These are phyloP conservation scores for Bombus polaris DNA, from an alignment of 1,140 invertebrate species.

Conservation along the genomic window DNA sequence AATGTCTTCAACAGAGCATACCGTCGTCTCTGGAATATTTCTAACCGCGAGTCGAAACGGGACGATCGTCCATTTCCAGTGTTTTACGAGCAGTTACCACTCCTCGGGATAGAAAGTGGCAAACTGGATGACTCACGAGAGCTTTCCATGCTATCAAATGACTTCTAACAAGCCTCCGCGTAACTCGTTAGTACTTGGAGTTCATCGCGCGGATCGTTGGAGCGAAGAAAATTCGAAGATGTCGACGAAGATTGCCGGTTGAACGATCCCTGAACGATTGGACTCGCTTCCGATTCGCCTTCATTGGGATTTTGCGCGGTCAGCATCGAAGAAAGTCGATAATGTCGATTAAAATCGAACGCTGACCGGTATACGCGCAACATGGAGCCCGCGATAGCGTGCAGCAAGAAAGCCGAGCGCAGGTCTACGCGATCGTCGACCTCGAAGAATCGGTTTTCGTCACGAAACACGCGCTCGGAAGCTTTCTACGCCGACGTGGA, in stretches of 20 bases:
- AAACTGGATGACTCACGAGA: neutral
- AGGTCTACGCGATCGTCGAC: conserved; percentile 61
- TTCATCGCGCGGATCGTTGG: neutral
- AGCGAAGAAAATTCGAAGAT: neutral
- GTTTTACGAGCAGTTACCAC: neutral
- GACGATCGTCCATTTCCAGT: neutral
- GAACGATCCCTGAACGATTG: neutral
- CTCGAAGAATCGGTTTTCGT: conserved; percentile 64
- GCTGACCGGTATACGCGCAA: conserved; percentile 30
- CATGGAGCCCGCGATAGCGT: conserved; percentile 41
- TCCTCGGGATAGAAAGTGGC: conserved; percentile 21
- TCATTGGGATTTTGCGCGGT: neutral
- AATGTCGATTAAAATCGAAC: conserved; percentile 30
- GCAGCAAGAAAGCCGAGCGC: conserved; percentile 31
- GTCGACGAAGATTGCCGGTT: neutral
- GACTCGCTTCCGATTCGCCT: neutral
- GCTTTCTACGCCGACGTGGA: conserved; percentile 72
- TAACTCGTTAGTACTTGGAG: neutral
- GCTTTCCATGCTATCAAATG: neutral
- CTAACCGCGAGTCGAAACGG: neutral
- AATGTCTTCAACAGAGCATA: conserved; percentile 2
- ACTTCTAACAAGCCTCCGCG: no score
- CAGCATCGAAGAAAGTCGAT: neutral
- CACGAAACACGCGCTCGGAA: conserved; percentile 65
- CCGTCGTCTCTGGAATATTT: no score